These are phyloP conservation scores for Machimus atricapillus DNA, from an alignment of 2,888 invertebrate species.

Conservation along the genomic window DNA sequence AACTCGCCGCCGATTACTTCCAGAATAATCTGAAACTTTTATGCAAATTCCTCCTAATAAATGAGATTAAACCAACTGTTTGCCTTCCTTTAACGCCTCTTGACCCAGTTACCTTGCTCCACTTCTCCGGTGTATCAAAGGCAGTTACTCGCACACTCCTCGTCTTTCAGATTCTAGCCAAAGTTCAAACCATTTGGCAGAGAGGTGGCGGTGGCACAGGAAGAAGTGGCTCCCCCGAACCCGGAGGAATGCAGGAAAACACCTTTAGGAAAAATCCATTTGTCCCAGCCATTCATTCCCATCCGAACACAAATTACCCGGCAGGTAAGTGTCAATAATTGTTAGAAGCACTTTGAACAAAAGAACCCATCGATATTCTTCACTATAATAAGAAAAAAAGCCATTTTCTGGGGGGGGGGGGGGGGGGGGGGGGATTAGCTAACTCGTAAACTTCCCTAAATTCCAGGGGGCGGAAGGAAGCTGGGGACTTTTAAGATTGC, in stretches of 20 bases:
- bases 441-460: not conserved
- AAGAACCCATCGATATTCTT: not conserved
- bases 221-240: not conserved
- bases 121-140: not conserved
- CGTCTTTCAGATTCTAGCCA: not conserved
- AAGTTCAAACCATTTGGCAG: not conserved
- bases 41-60: not conserved
- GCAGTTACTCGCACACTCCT: not conserved
- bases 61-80: slow-evolving; percentile 8
- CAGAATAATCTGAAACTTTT: slow-evolving; percentile 10
- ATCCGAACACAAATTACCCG: not conserved
- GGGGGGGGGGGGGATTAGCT: not conserved
- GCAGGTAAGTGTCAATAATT: not conserved
- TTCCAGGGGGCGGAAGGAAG: not conserved
- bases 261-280: not conserved
- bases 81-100: not conserved
- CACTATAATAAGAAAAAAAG: not conserved
- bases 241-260: not conserved
- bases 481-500: not conserved
- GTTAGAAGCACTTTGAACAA: not conserved
- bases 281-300: not conserved
- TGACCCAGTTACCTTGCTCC: not conserved
- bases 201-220: not conserved
- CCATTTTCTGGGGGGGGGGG: not conserved
- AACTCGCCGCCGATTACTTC: not conserved